Evolutionary conservation across 1,140 invertebrate species (phyloP).

Genomic region (Chionoecetes opilio): DNA sequence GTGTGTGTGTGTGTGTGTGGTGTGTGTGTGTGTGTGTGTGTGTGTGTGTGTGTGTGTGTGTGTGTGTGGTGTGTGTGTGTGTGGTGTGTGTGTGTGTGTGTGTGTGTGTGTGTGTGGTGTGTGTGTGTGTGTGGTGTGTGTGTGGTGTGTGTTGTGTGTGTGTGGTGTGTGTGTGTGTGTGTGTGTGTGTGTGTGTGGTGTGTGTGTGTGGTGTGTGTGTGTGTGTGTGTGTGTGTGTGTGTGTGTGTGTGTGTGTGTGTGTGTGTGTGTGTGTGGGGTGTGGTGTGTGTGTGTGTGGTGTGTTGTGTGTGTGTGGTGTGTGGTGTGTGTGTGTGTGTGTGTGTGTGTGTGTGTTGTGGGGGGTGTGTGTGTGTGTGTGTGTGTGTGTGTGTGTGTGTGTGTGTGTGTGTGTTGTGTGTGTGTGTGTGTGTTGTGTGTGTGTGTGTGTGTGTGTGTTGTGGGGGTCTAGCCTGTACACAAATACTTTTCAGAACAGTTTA

Average conservation of each 20-base stretch:
- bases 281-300: background rate
- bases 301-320: background rate
- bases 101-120: constrained; percentile 1
- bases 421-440: background rate
- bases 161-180: background rate
- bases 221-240: too few relatives aligned
- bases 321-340: constrained; percentile 15
- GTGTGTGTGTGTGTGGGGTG: background rate
- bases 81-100: background rate
- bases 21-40: background rate
- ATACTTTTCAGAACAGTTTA: background rate
- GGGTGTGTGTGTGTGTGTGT: background rate
- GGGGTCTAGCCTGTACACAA: background rate
- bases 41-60: background rate
- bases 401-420: constrained; percentile 3
- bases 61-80: background rate
- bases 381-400: background rate
- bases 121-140: background rate
- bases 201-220: background rate
- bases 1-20: constrained; percentile 1
- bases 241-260: background rate
- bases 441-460: background rate
- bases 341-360: background rate
- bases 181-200: background rate
- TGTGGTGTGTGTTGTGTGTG: too few relatives aligned